Evolutionary conservation across 2,113 vertebrate species (phyloP).

Genomic region (human (Homo sapiens)): DNA sequence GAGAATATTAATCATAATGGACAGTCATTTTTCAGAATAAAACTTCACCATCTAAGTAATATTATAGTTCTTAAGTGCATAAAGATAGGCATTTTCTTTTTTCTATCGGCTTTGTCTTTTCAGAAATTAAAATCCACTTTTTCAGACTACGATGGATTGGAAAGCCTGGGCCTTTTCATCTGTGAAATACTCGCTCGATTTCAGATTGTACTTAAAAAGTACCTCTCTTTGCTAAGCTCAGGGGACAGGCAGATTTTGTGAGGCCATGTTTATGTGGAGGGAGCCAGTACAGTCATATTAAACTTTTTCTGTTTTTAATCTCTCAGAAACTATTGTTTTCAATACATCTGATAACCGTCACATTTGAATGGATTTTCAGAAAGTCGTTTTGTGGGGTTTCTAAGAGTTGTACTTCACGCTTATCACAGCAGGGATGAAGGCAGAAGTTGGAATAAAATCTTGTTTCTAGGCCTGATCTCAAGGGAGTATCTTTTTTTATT

Average conservation of each 20-base stretch:
- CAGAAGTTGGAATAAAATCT: neutral
- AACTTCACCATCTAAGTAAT: constrained; percentile 70
- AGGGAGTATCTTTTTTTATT: neutral
- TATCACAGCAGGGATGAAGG: neutral
- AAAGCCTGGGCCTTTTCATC: neutral
- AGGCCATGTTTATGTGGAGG: neutral
- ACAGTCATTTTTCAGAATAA: constrained; percentile 74
- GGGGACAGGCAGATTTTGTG: neutral
- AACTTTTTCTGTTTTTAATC: constrained; percentile 15
- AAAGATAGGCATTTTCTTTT: constrained; percentile 41
- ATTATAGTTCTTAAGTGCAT: constrained; percentile 57
- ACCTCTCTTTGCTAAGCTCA: neutral
- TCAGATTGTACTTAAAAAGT: constrained; percentile 22
- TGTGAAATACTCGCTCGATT: constrained; percentile 54
- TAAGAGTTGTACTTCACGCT: neutral
- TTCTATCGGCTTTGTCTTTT: constrained; percentile 64
- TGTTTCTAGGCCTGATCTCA: neutral
- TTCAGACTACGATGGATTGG: neutral
- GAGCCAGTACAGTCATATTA: neutral
- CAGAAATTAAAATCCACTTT: constrained; percentile 75
- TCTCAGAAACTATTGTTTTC: constrained; percentile 39
- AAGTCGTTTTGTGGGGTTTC: neutral
- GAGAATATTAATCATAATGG: constrained; percentile 83
- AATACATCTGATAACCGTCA: constrained; percentile 35
- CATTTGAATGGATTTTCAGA: constrained; percentile 27